Conservation (phyloP, 1,140 invertebrate genomes). For the Drosophila sp. region DNA sequence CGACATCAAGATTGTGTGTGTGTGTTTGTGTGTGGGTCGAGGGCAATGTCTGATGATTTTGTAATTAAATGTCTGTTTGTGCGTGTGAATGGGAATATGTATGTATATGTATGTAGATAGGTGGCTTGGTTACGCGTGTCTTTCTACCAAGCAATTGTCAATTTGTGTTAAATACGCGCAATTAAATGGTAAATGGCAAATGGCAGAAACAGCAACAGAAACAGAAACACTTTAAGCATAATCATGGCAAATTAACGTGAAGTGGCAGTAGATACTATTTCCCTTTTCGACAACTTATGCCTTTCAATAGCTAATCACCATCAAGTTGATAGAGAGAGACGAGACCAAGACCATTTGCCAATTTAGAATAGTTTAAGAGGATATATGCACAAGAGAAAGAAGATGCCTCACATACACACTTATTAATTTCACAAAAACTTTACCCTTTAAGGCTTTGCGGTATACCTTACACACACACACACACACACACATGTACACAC, state of each 20-base stretch:
- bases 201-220: slow-evolving; percentile 39
- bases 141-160: slow-evolving; percentile 66
- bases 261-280: slow-evolving; percentile 28
- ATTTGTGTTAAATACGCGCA: slow-evolving; percentile 74
- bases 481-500: slow-evolving; percentile 22
- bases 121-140: slow-evolving; percentile 25
- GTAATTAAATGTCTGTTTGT: slow-evolving; percentile 57
- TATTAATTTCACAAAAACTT: slow-evolving; percentile 70
- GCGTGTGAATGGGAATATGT: neutral
- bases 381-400: neutral
- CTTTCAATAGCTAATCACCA: slow-evolving; percentile 40
- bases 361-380: slow-evolving; percentile 24
- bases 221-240: slow-evolving; percentile 45
- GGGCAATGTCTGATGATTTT: slow-evolving; percentile 42
- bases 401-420: slow-evolving; percentile 30
- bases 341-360: slow-evolving; percentile 15
- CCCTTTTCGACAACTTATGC: slow-evolving; percentile 31
- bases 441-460: slow-evolving; percentile 61
- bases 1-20: slow-evolving; percentile 19
- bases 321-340: slow-evolving; percentile 1
- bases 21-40: slow-evolving; percentile 29
- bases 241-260: slow-evolving; percentile 61
- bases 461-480: slow-evolving; percentile 35
- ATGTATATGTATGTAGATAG: slow-evolving; percentile 32
- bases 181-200: slow-evolving; percentile 72